Evolutionary conservation across 1,140 invertebrate genomes (phyloP), one percentile per base, ranked within the genome.

Genomic region (Anastrepha obliqua): DNA sequence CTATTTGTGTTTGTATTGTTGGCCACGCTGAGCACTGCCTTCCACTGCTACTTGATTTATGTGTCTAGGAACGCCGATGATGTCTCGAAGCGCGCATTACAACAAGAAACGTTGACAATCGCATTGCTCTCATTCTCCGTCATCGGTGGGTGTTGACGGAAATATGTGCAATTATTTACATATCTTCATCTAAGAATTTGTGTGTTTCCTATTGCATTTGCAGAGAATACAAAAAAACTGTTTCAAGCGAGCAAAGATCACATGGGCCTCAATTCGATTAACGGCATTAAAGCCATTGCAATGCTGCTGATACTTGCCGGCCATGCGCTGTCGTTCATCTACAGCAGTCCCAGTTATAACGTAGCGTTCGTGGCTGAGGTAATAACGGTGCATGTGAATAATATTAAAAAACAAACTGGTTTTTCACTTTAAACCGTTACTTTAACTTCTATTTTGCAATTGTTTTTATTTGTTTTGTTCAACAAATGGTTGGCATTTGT

Each of bases 281-380:
- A 95, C 85, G 96, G 96, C 8, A 95, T 96, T 39, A 96, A 95
- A 91, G 94, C 95, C 42, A 89, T 96, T 11, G 94, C 95, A 0
- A 96, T 96, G 95, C 87, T 94, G 3, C 94, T 96, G 62, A 96
- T 96, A 78, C 93, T 96, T 0, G 93, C 92, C 42, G 95, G 95
- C 3, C 96, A 96, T 90, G 94, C 95, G 3, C 93, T 95, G 13
- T 92, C 95, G 60, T 96, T 96, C 89, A 94, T 95, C 70, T 93
- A 95, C n/a, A 94, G 94, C 88, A 95, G 95, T 70, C 96, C 96
- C 1, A 93, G 96, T 0, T 93, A 95, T 89, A 96, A 96, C 90
- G 93, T 94, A 13, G 93, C 94, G 87, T 95, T 95, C 90, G 95
- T 94, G 92, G 94, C 95, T 89, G 89, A 95, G 89, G 95, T 96